phyloP scores from a whole-genome alignment of 2,888 invertebrate species.

The Bembecia ichneumoniformis region DNA sequence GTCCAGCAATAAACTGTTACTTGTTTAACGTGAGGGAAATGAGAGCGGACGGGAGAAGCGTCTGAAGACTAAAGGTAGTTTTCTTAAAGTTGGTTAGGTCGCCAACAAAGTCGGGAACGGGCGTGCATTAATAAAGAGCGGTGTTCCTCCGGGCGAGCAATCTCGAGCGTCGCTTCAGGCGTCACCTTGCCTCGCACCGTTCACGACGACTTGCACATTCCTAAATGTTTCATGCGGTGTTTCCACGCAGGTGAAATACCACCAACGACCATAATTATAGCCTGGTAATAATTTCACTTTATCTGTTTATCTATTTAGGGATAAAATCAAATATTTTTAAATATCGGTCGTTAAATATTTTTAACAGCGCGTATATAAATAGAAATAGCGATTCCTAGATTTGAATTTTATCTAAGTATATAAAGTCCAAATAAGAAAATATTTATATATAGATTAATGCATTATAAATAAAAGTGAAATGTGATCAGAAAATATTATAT shows the following conservation, averaged over 20 bases:
- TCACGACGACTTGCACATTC: not conserved
- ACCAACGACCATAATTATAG: not conserved
- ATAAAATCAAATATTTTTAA: no score
- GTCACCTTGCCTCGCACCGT: constrained; percentile 5
- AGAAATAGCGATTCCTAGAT: no score
- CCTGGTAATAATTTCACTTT: no score
- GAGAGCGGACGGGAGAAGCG: constrained; percentile 26
- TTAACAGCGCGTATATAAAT: no score
- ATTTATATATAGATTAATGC: no score
- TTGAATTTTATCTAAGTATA: no score
- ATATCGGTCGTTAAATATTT: no score
- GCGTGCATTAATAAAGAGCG: constrained; percentile 43
- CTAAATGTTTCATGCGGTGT: constrained; percentile 9
- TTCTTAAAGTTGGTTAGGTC: constrained; percentile 51
- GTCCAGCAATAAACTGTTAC: constrained; percentile 47
- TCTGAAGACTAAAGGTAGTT: constrained; percentile 30
- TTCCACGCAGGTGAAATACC: constrained; percentile 9
- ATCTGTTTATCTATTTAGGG: no score
- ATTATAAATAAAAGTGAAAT: no score
- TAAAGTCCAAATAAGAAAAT: no score
- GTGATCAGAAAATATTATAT: no score
- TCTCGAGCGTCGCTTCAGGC: constrained; percentile 18
- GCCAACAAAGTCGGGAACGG: constrained; percentile 13
- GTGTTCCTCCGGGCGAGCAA: constrained; percentile 29
- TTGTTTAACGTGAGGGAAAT: constrained; percentile 49